Evolutionary conservation across 2,888 invertebrate genomes (phyloP).

Genomic region (Oscheius sp.): DNA sequence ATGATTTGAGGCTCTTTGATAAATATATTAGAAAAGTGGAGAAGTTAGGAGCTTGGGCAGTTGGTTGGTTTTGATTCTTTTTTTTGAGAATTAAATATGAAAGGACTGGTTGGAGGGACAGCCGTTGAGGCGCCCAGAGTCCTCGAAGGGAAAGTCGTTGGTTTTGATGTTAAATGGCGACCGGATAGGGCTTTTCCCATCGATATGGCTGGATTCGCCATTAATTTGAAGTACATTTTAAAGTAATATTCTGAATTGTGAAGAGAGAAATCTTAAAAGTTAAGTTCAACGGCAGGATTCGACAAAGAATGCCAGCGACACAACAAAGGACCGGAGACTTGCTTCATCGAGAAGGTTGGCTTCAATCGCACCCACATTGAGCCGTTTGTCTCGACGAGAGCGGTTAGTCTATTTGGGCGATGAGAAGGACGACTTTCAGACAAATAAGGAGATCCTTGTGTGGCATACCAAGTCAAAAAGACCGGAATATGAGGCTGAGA

Average conservation of each 20-base stretch:
- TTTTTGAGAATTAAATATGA: not conserved
- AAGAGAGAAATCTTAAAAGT: too few relatives aligned
- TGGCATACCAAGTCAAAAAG: constrained; percentile 47
- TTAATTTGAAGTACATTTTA: constrained; percentile 46
- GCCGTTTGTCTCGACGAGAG: constrained; percentile 51
- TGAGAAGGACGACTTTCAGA: constrained; percentile 22
- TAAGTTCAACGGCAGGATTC: too few relatives aligned
- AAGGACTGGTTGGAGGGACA: constrained; percentile 55
- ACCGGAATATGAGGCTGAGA: not conserved
- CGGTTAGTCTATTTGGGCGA: constrained; percentile 1
- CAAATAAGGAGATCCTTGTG: constrained; percentile 40
- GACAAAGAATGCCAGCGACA: constrained; percentile 50
- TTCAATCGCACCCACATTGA: constrained; percentile 47
- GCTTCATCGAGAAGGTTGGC: constrained; percentile 53
- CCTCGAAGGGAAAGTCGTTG: constrained; percentile 47
- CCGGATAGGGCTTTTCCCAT: constrained; percentile 54
- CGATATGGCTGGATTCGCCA: constrained; percentile 63
- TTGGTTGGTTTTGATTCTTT: constrained; percentile 32
- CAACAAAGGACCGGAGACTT: constrained; percentile 56
- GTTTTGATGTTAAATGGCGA: constrained; percentile 55
- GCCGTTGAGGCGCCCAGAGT: constrained; percentile 55
- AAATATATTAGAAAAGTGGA: constrained; percentile 49
- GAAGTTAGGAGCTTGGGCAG: constrained; percentile 48
- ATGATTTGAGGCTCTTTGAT: constrained; percentile 46
- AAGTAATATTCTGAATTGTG: constrained; percentile 30